These are phyloP conservation scores for Aplochiton taeniatus DNA, from an alignment of 2,797 vertebrate genomes.

Conservation along the genomic window DNA sequence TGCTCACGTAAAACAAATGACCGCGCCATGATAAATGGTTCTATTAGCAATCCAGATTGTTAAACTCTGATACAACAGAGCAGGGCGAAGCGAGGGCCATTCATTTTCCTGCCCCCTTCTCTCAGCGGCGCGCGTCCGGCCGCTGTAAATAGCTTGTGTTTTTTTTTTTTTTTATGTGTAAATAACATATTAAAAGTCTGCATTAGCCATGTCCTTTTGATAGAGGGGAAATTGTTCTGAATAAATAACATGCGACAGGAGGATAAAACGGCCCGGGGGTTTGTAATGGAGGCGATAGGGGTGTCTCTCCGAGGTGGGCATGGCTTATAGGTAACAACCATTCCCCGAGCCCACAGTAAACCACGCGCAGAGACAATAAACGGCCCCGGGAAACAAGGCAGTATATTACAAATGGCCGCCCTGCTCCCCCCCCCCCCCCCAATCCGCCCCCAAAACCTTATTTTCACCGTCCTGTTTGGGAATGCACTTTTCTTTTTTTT, in stretches of 20 bases:
- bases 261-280: conserved; percentile 85
- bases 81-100: conserved; percentile 81
- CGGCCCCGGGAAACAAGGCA: conserved; percentile 39
- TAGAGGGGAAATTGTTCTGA: conserved; percentile 90
- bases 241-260: conserved; percentile 94
- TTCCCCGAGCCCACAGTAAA: conserved; percentile 82
- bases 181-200: conserved; percentile 98
- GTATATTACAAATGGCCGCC: conserved; percentile 49
- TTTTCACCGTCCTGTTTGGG: conserved; percentile 13
- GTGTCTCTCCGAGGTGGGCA: conserved; percentile 85
- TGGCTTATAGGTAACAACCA: conserved; percentile 85
- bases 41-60: conserved; percentile 99
- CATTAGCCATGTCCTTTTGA: conserved; percentile 90
- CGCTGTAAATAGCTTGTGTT: conserved; percentile 87
- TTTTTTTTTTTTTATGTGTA: conserved; percentile 86
- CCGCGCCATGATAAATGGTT: conserved; percentile 94
- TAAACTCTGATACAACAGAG: conserved; percentile 93
- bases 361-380: conserved; percentile 68
- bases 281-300: conserved; percentile 80
- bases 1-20: conserved; percentile 87
- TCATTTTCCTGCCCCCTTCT: conserved; percentile 78
- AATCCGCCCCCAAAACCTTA: too few species aligned
- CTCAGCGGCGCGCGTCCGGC: conserved; percentile 49
- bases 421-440: not conserved
- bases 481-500: conserved; percentile 10